phyloP scores from a whole-genome alignment of 2,797 vertebrate genomes.

The Sarcophilus harrisii region DNA sequence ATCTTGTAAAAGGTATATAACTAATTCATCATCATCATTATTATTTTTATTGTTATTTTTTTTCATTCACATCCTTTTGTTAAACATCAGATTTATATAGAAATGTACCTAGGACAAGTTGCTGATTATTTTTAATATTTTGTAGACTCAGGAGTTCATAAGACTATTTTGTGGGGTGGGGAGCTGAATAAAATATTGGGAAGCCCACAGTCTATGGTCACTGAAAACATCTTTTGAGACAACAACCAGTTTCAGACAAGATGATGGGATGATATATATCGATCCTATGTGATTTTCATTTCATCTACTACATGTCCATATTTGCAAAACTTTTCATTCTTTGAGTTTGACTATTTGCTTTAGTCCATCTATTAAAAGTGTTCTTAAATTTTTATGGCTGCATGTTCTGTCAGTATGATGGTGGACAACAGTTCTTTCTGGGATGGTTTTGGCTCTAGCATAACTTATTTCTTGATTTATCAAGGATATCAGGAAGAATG shows the following conservation, averaged over 20 bases:
- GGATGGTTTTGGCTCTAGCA: background rate
- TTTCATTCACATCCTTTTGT: background rate
- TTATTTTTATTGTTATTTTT: background rate
- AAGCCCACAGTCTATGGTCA: background rate
- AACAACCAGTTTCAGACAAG: background rate
- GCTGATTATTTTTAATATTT: background rate
- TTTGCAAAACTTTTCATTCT: background rate
- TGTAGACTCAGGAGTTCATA: background rate
- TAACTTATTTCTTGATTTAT: background rate
- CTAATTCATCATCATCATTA: background rate
- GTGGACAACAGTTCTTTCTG: background rate
- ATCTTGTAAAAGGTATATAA: background rate
- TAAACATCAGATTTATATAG: background rate
- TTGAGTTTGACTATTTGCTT: background rate
- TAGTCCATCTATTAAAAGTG: background rate
- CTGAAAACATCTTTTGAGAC: background rate
- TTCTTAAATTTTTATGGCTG: background rate
- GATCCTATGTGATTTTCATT: background rate
- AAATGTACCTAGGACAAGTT: background rate
- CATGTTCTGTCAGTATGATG: background rate
- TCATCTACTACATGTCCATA: background rate
- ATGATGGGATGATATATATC: background rate
- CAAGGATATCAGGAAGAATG: background rate
- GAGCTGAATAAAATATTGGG: background rate
- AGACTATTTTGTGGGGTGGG: too few relatives aligned